phyloP scores from a whole-genome alignment of 2,113 vertebrate genomes.

The Candoia aspera region DNA sequence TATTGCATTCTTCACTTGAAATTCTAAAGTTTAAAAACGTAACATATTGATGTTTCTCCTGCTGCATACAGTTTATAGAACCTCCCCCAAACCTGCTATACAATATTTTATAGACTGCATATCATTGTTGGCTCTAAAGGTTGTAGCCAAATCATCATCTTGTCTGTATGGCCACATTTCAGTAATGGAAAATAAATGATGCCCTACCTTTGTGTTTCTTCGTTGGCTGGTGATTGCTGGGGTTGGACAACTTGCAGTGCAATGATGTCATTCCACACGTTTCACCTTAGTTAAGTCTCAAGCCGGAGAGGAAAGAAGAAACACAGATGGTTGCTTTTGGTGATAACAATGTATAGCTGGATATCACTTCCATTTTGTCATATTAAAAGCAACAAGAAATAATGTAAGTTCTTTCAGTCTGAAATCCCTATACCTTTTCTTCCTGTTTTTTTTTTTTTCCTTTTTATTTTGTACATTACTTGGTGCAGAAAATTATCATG shows the following conservation, averaged over 20 bases:
- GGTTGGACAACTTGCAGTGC: neutral
- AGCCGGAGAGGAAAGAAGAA: neutral
- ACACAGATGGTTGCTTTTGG: neutral
- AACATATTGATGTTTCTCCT: neutral
- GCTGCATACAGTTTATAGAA: neutral
- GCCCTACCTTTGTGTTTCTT: neutral
- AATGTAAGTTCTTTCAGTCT: neutral
- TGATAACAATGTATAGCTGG: neutral
- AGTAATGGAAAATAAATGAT: neutral
- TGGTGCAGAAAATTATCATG: neutral
- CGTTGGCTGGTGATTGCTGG: conserved; percentile 3
- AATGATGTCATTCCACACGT: neutral
- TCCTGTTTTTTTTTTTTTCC: neutral
- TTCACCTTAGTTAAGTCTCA: neutral
- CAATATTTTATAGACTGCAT: neutral
- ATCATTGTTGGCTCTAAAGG: neutral
- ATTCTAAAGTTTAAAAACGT: neutral
- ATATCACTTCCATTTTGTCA: neutral
- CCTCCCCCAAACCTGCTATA: neutral
- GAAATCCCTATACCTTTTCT: neutral
- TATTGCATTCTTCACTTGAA: neutral
- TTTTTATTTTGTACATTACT: neutral
- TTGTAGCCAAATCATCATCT: neutral
- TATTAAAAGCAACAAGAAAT: neutral
- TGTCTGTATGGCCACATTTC: too few relatives aligned